These are phyloP conservation scores for Troglohyphantes excavatus DNA, from an alignment of 2,888 invertebrate species.

Conservation along the genomic window DNA sequence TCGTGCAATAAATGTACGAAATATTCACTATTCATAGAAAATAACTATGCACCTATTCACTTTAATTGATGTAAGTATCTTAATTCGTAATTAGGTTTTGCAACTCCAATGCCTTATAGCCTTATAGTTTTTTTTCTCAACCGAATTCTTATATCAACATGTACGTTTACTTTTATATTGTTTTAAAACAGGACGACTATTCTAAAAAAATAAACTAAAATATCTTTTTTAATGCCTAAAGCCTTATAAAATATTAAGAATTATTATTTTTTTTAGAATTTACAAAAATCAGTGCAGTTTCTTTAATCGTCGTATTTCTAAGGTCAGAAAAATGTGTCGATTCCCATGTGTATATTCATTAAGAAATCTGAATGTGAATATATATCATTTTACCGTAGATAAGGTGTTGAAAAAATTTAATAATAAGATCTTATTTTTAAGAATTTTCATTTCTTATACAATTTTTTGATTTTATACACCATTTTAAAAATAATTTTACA, in stretches of 20 bases:
- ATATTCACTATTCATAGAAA: background rate
- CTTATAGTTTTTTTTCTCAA: no score
- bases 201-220: no score
- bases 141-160: no score
- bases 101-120: no score
- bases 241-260: no score
- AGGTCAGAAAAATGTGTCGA: slow-evolving; percentile 14
- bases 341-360: background rate
- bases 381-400: slow-evolving; percentile 35
- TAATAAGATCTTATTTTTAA: slow-evolving; percentile 40
- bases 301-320: background rate
- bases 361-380: slow-evolving; percentile 19
- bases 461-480: slow-evolving; percentile 33
- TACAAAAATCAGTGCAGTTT: background rate
- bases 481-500: slow-evolving; percentile 48
- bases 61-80: no score
- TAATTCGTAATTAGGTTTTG: no score
- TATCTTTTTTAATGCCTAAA: no score
- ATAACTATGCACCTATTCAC: no score
- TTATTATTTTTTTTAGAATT: background rate
- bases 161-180: no score
- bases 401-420: slow-evolving; percentile 3
- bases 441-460: slow-evolving; percentile 43
- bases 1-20: background rate
- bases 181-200: no score